Conservation (phyloP, 2,888 invertebrate genomes). For the Drosophila anceps region DNA sequence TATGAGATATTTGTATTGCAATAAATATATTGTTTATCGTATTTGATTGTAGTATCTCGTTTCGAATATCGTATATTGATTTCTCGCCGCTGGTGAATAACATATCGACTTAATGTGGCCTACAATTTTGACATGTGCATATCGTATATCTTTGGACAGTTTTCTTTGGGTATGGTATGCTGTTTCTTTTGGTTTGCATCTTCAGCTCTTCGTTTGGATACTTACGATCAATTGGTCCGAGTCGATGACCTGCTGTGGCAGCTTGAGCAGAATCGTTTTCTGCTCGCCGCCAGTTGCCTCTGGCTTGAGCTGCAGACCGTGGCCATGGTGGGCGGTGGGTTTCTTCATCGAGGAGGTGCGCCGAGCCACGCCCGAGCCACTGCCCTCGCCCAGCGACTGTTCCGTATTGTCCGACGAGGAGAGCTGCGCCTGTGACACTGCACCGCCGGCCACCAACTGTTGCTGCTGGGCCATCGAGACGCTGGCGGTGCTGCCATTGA, state of each 20-base stretch:
- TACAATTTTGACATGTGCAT: slow-evolving; percentile 12
- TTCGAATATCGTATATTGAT: slow-evolving; percentile 9
- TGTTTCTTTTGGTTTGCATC: not conserved
- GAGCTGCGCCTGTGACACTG: slow-evolving; percentile 16
- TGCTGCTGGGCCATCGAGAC: slow-evolving; percentile 32
- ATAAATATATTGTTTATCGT: slow-evolving; percentile 2
- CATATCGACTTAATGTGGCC: slow-evolving; percentile 7
- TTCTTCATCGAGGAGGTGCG: slow-evolving; percentile 82
- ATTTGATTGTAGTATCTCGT: not conserved
- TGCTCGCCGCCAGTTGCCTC: slow-evolving; percentile 67
- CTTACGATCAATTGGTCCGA: slow-evolving; percentile 85
- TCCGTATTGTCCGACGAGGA: slow-evolving; percentile 85
- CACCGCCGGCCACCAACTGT: slow-evolving; percentile 9
- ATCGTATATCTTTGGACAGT: slow-evolving; percentile 31
- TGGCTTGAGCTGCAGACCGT: slow-evolving; percentile 60
- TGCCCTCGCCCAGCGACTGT: slow-evolving; percentile 74
- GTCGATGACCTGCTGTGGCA: slow-evolving; percentile 83
- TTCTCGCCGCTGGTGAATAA: not conserved
- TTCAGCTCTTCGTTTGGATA: slow-evolving; percentile 22
- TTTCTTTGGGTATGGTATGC: slow-evolving; percentile 9
- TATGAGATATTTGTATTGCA: not conserved
- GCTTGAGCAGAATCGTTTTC: slow-evolving; percentile 84
- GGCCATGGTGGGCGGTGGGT: slow-evolving; percentile 39
- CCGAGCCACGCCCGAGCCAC: slow-evolving; percentile 25
- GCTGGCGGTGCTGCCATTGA: slow-evolving; percentile 46